Evolutionary conservation across 2,797 vertebrate species (phyloP), one percentile per base, ranked within the genome.

Genomic region (Gorsachius magnificus): DNA sequence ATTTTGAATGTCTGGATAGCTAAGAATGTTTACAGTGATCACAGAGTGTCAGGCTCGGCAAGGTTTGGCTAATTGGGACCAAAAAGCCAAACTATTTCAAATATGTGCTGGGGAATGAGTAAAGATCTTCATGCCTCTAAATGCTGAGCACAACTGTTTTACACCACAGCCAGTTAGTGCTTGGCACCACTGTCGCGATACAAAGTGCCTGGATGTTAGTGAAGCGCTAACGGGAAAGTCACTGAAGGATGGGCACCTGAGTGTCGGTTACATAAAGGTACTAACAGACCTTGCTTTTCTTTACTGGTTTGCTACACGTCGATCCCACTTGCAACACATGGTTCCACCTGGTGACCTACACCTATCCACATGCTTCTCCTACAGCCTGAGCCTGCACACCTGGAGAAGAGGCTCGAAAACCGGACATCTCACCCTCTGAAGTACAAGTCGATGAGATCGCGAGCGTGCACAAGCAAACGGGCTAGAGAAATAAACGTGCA

Each of bases 61-160:
- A 78, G 36, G 38, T 93, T 93, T 65, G 46, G 58, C 36, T 95
- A 84, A 80, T 15, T 63, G 31, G 66, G 68, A 78, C 78, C 54
- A 83, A 96, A 94, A 95, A 89, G 57, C 29, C 45, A 26, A 95
- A 90, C 78, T 78, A 89, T 96, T 97, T 92, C 81, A 97, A 79
- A 36, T 81, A 78, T 53, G 54, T 35, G 10, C 17, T 76, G 7
- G 28, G 35, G 38, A 92, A 72, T 1, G 11, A 83, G 31, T 63
- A 25, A 80, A 91, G 75, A 83, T 29, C 28, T 83, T 89, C 24
- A 9, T 8, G 22, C 17, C 25, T 26, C 51, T 36, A 75, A 53
- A 89, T 91, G 48, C 69, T 29, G 26, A 83, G 69, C 33, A 33
- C 36, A n/a, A 13, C 8, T 29, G 36, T 57, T 96, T 72, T 64